Conservation (phyloP, 2,888 invertebrate species). For the Synergus itoensis region DNA sequence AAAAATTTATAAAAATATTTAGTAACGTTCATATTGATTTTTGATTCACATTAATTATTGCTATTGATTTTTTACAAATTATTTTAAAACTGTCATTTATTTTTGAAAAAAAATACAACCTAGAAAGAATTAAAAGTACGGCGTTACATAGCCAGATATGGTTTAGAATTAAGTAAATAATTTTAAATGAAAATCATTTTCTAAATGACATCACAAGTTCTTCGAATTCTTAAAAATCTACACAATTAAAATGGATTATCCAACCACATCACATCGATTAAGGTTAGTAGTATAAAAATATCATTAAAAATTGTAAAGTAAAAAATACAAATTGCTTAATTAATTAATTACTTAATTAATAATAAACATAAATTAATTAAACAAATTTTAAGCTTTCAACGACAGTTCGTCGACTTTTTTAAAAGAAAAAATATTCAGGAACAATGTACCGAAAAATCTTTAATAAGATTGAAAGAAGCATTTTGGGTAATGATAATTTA, state of each 20-base stretch:
- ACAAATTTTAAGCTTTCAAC: slow-evolving; percentile 52
- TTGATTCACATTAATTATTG: not conserved
- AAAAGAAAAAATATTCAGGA: slow-evolving; percentile 60
- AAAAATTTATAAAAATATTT: not conserved
- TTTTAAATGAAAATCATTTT: not conserved
- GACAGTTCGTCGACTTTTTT: slow-evolving; percentile 60
- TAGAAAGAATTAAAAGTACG: not conserved
- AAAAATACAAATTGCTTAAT: not conserved
- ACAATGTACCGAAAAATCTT: slow-evolving; percentile 64
- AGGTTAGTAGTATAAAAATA: slow-evolving; percentile 9
- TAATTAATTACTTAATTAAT: not conserved
- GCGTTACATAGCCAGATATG: not conserved
- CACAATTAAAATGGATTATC: not conserved
- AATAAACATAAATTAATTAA: not conserved
- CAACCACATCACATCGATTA: not conserved
- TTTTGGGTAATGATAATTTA: slow-evolving; percentile 60
- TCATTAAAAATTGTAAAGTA: not conserved
- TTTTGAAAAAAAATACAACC: not conserved
- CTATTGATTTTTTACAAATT: not conserved
- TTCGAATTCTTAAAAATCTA: not conserved
- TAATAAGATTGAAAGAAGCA: slow-evolving; percentile 63
- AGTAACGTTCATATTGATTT: not conserved
- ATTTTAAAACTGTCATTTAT: not conserved
- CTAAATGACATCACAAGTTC: not conserved
- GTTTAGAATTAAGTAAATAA: not conserved